These are phyloP conservation scores for Pteropus rufus DNA, from an alignment of 2,797 vertebrate genomes.

Conservation along the genomic window DNA sequence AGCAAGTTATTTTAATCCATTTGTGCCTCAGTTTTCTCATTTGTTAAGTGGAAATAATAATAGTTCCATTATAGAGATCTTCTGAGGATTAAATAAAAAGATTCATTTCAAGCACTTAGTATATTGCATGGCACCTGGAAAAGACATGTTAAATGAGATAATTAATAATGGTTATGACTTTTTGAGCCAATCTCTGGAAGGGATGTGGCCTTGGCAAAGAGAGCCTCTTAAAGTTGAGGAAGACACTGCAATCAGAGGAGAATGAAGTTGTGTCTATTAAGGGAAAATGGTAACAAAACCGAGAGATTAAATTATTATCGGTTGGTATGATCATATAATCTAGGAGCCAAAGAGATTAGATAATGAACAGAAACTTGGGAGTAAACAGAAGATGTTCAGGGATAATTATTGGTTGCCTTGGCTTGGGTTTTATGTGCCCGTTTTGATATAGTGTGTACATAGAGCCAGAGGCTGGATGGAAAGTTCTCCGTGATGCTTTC, in stretches of 20 bases:
- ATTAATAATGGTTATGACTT: not conserved
- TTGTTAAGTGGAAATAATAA: not conserved
- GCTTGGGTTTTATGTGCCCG: not conserved
- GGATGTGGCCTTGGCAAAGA: not conserved
- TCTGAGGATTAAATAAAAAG: not conserved
- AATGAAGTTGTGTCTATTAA: not conserved
- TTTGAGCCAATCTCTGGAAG: not conserved
- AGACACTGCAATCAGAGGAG: not conserved
- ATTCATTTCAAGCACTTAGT: not conserved
- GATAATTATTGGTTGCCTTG: not conserved
- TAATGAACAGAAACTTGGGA: not conserved
- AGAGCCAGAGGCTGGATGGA: not conserved
- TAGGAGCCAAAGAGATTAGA: not conserved
- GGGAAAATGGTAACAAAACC: not conserved
- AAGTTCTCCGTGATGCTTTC: not conserved
- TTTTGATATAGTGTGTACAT: not conserved
- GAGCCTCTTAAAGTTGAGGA: not conserved
- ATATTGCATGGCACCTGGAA: not conserved
- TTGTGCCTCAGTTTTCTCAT: conserved; percentile 6
- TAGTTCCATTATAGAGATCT: not conserved
- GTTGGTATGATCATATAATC: not conserved
- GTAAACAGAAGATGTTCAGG: not conserved
- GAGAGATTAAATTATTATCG: not conserved
- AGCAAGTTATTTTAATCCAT: not conserved
- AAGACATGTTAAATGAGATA: not conserved